Evolutionary conservation across 2,797 vertebrate species (phyloP), one percentile per base, ranked within the genome.

Genomic region (Mormyrops boulengeri): DNA sequence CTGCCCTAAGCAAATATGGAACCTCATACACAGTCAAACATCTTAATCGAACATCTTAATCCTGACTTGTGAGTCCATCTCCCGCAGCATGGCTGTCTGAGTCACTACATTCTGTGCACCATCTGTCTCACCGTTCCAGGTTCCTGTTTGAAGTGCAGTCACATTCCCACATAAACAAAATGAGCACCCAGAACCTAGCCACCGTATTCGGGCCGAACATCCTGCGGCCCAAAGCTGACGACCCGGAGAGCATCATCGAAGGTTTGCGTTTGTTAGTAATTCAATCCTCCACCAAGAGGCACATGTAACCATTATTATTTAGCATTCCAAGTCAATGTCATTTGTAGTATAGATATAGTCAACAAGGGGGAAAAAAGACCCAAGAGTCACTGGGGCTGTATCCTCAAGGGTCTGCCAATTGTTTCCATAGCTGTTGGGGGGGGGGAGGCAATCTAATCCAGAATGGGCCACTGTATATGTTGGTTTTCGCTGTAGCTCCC

Each of bases 181-280:
- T 96, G 96, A 96, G 93, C 8, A 92, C 94, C 49, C 95, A 96
- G 89, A 97, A 97, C 91, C 88, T 97, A 88, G 96, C 96, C 5
- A 96, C 96, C 0, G 96, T 96, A 88, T 97, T 97, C 14, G 96
- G 96, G 44, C 96, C 96, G 49, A 97, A 97, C 91, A 96, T 97
- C 89, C 94, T 97, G 41, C 92, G 96, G 86, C 95, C 95, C 52
- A 97, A 97, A 94, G 94, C 95, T 4, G 96, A 97, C 89, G 95
- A 97, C 91, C 96, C 94, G 2, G 94, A 96, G 91, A 96, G 94
- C 92, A 95, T 96, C 73, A 93, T 96, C 90, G 95, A 95, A 95
- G 96, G 96, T 96, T 50, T 55, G 91, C 44, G 55, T 55, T 12
- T 87, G 41, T 89, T 5, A 22, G 2, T 41, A 9, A 30, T 11